Evolutionary conservation across 2,797 vertebrate genomes (phyloP).

Genomic region (Epinephelus awoara): DNA sequence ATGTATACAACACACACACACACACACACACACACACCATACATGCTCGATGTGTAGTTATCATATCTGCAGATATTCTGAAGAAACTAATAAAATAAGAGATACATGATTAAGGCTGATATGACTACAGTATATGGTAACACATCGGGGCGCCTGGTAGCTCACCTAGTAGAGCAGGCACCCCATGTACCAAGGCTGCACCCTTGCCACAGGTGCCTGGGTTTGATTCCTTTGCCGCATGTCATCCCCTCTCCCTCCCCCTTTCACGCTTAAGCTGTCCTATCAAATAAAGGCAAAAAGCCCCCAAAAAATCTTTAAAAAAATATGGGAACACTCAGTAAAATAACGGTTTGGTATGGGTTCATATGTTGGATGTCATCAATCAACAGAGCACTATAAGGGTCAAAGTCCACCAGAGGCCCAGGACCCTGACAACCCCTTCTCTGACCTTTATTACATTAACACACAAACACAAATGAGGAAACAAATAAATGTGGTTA

Average conservation of each 20-base stretch:
- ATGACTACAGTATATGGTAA: background rate
- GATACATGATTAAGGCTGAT: background rate
- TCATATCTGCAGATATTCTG: background rate
- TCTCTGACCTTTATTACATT: background rate
- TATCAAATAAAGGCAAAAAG: no score
- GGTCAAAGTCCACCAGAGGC: constrained; percentile 42
- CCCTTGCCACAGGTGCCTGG: no score
- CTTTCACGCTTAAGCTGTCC: no score
- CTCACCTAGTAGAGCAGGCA: no score
- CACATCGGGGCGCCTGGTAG: no score
- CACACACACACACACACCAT: no score
- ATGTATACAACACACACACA: background rate
- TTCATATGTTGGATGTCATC: constrained; percentile 9
- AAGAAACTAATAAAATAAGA: background rate
- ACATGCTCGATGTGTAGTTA: background rate
- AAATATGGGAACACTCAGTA: background rate
- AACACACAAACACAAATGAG: background rate
- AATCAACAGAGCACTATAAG: constrained; percentile 10
- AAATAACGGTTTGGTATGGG: background rate
- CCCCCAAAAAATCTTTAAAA: no score
- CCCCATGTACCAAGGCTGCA: no score
- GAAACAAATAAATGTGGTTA: background rate
- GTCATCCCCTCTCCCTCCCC: no score
- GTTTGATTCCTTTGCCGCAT: no score
- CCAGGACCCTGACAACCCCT: background rate